phyloP scores from a whole-genome alignment of 1,140 invertebrate species.

The Phenacoccus solenopsis region DNA sequence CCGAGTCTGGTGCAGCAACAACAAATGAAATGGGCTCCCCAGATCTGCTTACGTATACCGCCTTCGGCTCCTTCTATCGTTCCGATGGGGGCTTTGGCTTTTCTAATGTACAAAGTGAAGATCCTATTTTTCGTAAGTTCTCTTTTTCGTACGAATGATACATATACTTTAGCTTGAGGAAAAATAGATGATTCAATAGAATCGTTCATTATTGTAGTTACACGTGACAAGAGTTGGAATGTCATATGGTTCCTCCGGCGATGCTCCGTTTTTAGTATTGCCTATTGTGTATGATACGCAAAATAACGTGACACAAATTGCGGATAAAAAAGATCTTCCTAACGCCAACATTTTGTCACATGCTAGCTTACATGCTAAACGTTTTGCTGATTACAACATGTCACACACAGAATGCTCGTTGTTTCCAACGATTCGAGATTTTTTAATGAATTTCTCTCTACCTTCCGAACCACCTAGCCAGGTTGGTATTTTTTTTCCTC shows the following conservation, averaged over 20 bases:
- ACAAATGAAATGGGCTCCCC: constrained; percentile 68
- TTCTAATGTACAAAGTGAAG: constrained; percentile 69
- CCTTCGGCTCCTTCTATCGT: constrained; percentile 71
- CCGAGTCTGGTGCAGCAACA: constrained; percentile 49
- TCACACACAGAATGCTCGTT: constrained; percentile 65
- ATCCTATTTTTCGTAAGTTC: constrained; percentile 79
- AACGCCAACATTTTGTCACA: constrained; percentile 46
- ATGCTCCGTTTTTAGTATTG: constrained; percentile 66
- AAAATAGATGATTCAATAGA: too few species aligned
- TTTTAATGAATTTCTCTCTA: constrained; percentile 62
- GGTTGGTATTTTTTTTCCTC: background rate
- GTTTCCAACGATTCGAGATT: constrained; percentile 73
- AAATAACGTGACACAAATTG: constrained; percentile 70
- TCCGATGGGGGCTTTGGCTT: constrained; percentile 67
- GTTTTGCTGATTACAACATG: constrained; percentile 44
- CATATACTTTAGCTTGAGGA: too few species aligned
- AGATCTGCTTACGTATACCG: constrained; percentile 81
- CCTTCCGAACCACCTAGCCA: constrained; percentile 45
- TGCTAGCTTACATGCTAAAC: constrained; percentile 50
- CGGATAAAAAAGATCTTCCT: constrained; percentile 55
- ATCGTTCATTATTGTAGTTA: constrained; percentile 42
- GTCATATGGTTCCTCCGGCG: constrained; percentile 43
- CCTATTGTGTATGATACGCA: constrained; percentile 79
- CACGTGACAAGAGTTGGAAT: constrained; percentile 64
- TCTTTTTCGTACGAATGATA: too few species aligned